These are phyloP conservation scores for Huso huso DNA, from an alignment of 2,797 vertebrate species.

Conservation along the genomic window DNA sequence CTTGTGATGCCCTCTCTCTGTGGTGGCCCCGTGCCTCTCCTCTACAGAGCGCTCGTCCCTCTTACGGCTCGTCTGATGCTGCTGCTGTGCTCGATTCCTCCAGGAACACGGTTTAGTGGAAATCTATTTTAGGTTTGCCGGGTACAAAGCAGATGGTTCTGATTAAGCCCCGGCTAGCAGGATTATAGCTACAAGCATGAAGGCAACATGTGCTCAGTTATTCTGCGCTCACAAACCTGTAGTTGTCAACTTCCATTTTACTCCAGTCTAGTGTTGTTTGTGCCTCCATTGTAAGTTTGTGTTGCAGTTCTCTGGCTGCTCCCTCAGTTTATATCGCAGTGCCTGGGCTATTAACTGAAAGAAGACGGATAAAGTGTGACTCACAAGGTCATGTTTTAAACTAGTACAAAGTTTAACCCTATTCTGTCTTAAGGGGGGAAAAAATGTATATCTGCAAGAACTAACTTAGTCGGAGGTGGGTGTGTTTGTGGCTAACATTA, in stretches of 20 bases:
- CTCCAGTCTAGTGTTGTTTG: not conserved
- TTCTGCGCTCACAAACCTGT: constrained; percentile 3
- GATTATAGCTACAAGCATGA: constrained; percentile 1
- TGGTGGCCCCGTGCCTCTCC: not conserved
- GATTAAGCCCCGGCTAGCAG: constrained; percentile 9
- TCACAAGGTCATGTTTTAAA: too few relatives aligned
- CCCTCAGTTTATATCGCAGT: not conserved
- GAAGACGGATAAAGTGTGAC: too few relatives aligned
- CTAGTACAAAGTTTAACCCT: too few relatives aligned
- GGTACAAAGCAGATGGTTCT: constrained; percentile 17
- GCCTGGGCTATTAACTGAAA: too few relatives aligned
- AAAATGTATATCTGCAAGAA: too few relatives aligned
- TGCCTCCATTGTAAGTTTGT: not conserved
- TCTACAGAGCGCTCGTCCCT: not conserved
- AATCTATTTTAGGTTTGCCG: constrained; percentile 18
- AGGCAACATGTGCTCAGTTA: not conserved
- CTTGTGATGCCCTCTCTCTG: not conserved
- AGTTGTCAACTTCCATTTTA: constrained; percentile 9
- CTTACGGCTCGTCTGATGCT: not conserved
- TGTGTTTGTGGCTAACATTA: too few relatives aligned
- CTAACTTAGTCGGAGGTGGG: too few relatives aligned
- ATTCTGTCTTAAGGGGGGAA: too few relatives aligned
- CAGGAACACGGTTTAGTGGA: constrained; percentile 9
- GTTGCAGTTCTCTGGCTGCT: not conserved
- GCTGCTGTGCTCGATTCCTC: constrained; percentile 12